Evolutionary conservation across 2,113 vertebrate species (phyloP).

Genomic region (Ageneiosus marmoratus): DNA sequence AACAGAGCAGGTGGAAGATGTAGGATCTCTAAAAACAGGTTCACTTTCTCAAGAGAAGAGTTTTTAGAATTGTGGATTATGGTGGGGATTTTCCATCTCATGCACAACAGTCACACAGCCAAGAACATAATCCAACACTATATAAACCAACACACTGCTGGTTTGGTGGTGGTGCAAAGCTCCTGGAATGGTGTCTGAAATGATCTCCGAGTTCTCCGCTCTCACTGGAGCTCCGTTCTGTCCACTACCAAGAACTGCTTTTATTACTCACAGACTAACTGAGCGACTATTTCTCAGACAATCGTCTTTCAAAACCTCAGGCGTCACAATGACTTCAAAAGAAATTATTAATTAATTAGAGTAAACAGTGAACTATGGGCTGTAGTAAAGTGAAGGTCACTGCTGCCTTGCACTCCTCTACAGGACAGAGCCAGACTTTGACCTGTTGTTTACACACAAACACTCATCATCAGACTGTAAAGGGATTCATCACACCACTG

Average conservation of each 20-base stretch:
- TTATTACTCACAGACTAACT: neutral
- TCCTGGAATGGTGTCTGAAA: neutral
- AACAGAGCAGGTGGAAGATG: constrained; percentile 29
- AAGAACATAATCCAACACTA: neutral
- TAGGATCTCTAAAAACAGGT: constrained; percentile 39
- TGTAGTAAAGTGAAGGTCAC: neutral
- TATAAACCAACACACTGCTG: neutral
- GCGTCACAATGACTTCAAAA: neutral
- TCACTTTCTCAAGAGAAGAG: constrained; percentile 31
- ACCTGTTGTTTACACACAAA: constrained; percentile 28
- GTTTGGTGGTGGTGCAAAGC: neutral
- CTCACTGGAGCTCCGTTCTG: too few relatives aligned
- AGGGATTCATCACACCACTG: neutral
- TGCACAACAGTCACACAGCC: constrained; percentile 4
- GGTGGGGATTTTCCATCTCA: neutral
- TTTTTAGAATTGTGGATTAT: constrained; percentile 24
- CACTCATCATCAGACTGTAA: neutral
- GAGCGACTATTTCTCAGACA: neutral
- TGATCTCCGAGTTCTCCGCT: neutral
- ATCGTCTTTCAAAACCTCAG: neutral
- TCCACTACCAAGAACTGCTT: neutral
- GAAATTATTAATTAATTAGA: neutral
- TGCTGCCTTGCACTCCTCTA: neutral
- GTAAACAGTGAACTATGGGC: neutral
- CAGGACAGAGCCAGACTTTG: constrained; percentile 5